Evolutionary conservation across 2,888 invertebrate species (phyloP).

Genomic region (Polylopha cassiicola): DNA sequence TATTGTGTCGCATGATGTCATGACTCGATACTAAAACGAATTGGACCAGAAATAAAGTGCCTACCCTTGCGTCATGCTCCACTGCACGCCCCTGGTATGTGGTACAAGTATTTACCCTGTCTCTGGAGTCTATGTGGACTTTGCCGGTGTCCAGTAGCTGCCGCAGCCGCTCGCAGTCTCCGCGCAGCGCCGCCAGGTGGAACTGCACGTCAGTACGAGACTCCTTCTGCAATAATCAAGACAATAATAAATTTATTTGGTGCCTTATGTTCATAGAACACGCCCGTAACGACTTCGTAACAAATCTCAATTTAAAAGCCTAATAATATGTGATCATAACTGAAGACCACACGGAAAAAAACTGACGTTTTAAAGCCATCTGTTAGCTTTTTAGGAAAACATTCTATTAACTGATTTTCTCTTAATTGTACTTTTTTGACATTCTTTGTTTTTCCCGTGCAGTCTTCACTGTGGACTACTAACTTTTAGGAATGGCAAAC

Average conservation of each 20-base stretch:
- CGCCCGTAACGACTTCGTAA: too few species aligned
- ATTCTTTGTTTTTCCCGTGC: too few species aligned
- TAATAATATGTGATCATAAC: too few species aligned
- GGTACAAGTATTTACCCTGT: slow-evolving; percentile 81
- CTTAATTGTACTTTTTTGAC: too few species aligned
- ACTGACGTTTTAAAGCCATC: too few species aligned
- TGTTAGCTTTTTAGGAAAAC: too few species aligned
- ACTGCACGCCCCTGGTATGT: too few species aligned
- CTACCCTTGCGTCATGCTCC: slow-evolving; percentile 25
- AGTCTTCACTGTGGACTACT: too few species aligned
- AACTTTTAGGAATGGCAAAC: too few species aligned
- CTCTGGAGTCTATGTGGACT: slow-evolving; percentile 95
- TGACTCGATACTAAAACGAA: slow-evolving; percentile 14
- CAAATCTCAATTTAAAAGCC: too few species aligned
- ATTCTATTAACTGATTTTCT: too few species aligned
- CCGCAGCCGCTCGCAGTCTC: slow-evolving; percentile 86
- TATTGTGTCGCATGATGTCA: slow-evolving; percentile 1
- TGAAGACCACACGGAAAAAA: too few species aligned
- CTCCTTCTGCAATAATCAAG: slow-evolving; percentile 83
- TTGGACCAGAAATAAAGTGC: slow-evolving; percentile 5
- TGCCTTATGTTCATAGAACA: neutral
- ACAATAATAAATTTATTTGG: neutral
- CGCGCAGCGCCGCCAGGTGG: slow-evolving; percentile 92
- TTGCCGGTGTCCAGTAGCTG: slow-evolving; percentile 93
- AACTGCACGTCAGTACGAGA: slow-evolving; percentile 94